A percentile compares a stretch with the other conserved stretches of the same genome.
phyloP scores from a whole-genome alignment of 2,797 vertebrate species.

The Cygnus olor region DNA sequence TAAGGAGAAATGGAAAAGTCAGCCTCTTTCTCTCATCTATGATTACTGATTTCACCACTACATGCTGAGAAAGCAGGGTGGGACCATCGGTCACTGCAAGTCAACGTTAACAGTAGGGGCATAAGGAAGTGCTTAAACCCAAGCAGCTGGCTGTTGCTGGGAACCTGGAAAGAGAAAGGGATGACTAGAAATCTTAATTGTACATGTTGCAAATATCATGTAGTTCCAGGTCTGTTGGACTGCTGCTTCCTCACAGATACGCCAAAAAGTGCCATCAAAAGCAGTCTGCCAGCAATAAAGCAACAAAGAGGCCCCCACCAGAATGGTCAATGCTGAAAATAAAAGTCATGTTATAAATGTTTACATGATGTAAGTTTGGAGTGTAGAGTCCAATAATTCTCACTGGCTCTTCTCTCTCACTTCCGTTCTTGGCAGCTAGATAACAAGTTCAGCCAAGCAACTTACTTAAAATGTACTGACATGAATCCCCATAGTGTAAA shows the following conservation, averaged over 20 bases:
- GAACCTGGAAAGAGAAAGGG: neutral
- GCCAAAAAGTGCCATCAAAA: constrained; percentile 29
- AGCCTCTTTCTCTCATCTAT: neutral
- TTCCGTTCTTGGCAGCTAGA: constrained; percentile 68
- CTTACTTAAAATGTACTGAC: constrained; percentile 64
- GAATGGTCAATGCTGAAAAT: constrained; percentile 48
- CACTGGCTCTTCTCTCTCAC: constrained; percentile 62
- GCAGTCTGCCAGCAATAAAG: constrained; percentile 1
- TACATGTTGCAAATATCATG: neutral
- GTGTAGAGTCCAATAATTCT: constrained; percentile 55
- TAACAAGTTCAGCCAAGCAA: constrained; percentile 71
- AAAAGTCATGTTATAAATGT: constrained; percentile 58
- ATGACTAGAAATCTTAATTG: neutral
- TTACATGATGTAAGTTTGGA: constrained; percentile 66
- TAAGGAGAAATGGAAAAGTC: neutral
- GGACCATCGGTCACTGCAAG: neutral
- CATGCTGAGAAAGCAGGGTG: constrained; percentile 35
- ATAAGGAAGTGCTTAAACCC: constrained; percentile 34
- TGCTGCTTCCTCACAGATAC: neutral
- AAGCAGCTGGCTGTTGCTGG: constrained; percentile 21
- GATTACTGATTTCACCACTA: constrained; percentile 1
- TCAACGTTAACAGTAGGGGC: neutral
- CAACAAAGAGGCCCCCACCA: constrained; percentile 13
- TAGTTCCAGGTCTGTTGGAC: neutral
- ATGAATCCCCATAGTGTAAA: constrained; percentile 46